Base-by-base conservation (phyloP, 2,888 invertebrate species). In the Aporophyla lueneburgensis region DNA sequence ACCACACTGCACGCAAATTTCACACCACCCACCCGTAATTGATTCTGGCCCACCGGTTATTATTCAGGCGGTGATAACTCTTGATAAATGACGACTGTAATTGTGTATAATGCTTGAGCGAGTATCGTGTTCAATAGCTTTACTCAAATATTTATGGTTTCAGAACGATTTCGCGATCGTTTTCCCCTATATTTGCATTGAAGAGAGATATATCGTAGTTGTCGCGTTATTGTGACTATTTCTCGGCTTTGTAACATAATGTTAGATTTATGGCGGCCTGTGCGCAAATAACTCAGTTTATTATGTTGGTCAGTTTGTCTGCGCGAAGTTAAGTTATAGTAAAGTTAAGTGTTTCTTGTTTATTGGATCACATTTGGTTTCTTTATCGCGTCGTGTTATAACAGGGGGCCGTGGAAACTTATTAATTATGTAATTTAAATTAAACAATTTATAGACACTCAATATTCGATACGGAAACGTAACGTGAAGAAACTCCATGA, bases 1-100 rank as follows among this genome's bases (percentile, higher is more conserved):
- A 79, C 87, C 87, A 90, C 89, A 90, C 88, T 84, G 85, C 66
- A 67, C 77, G 87, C 86, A 87, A 80, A 85, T 84, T 87, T 87
- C 86, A 85, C 88, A 82, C 84, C 73, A 54, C 77, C 80, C 79
- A 77, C 83, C 65, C 27, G 54, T 88, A 88, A 88, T 89, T 89
- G 89, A 89, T 88, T 89, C 69, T n/a, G 58, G 78, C 76, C 76
- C 87, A 85, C 89, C 82, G 83, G 88, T 89, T 87, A 88, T 89
- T 91, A 92, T 90, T 90, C 89, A 90, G 91, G 90, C 86, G 89
- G 89, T 90, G 90, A 92, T 94, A 94, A 92, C 85, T 92, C 89
- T 85, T 92, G 91, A 93, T 90, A 91, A 92, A 93, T 86, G 91
- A 86, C 75, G 91, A 90, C 93, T 87, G 89, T 93, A 90, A 93